phyloP scores from a whole-genome alignment of 2,113 vertebrate genomes.

The Notiomystis cincta region DNA sequence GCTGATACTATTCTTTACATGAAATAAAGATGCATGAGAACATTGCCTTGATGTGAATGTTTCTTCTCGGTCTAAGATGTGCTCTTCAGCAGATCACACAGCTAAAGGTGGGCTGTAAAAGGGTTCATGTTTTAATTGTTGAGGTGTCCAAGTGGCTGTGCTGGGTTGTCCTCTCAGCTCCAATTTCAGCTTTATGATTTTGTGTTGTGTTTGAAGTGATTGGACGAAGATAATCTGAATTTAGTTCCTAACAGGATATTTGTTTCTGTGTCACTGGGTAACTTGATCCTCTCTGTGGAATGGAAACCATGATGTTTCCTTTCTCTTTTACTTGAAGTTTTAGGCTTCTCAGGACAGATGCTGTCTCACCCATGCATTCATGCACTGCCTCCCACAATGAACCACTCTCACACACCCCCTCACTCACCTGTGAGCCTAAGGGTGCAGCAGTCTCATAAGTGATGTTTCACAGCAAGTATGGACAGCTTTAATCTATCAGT shows the following conservation, averaged over 20 bases:
- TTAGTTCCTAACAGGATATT: neutral
- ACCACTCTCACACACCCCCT: neutral
- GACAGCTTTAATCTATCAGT: neutral
- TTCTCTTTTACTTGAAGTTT: neutral
- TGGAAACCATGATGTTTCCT: neutral
- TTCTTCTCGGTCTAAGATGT: neutral
- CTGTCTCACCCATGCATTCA: neutral
- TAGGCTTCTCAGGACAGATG: neutral
- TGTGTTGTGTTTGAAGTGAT: neutral
- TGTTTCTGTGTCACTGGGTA: neutral
- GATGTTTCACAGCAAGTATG: neutral
- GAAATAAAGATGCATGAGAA: constrained; percentile 19
- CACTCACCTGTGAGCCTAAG: neutral
- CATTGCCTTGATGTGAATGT: neutral
- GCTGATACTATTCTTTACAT: neutral
- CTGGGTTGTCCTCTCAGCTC: neutral
- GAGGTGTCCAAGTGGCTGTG: neutral
- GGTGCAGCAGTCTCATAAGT: neutral
- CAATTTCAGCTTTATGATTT: neutral
- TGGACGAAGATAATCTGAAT: neutral
- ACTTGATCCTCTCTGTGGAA: neutral
- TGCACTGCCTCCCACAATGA: neutral
- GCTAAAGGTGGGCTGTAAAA: neutral
- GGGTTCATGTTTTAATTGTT: neutral
- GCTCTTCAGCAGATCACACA: neutral